Evolutionary conservation across 2,888 invertebrate genomes (phyloP).

Genomic region (Thymelicus acteon): DNA sequence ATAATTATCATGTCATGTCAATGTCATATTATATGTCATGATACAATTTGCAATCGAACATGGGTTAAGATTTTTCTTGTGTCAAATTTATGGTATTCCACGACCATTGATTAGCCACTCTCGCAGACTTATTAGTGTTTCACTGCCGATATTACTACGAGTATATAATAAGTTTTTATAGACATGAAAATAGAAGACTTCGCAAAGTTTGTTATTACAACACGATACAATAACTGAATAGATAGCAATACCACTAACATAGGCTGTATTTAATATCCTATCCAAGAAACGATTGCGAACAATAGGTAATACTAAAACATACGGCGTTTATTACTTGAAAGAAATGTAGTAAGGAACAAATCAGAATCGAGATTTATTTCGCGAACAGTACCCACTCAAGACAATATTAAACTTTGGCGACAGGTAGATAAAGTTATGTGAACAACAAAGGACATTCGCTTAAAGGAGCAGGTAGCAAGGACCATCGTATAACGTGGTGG

Average conservation of each 20-base stretch:
- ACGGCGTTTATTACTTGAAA: neutral
- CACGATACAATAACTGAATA: neutral
- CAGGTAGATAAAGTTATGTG: slow-evolving; percentile 17
- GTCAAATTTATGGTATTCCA: too few relatives aligned
- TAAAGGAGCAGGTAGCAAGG: slow-evolving; percentile 24
- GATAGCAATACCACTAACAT: slow-evolving; percentile 3
- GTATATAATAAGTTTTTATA: too few relatives aligned
- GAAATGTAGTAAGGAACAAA: slow-evolving; percentile 17
- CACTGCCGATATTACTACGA: too few relatives aligned
- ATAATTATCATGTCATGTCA: too few relatives aligned
- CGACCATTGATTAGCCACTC: too few relatives aligned
- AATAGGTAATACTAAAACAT: slow-evolving; percentile 25
- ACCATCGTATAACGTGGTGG: slow-evolving; percentile 7
- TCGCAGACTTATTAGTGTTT: too few relatives aligned
- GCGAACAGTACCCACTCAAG: slow-evolving; percentile 20
- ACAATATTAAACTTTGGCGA: slow-evolving; percentile 9
- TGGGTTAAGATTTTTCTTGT: too few relatives aligned
- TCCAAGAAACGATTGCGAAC: slow-evolving; percentile 1
- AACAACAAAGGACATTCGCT: slow-evolving; percentile 24
- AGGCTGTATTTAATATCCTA: slow-evolving; percentile 3
- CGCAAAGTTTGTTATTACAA: too few relatives aligned
- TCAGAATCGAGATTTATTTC: slow-evolving; percentile 16
- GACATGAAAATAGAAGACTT: too few relatives aligned
- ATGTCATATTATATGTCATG: too few relatives aligned
- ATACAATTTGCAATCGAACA: too few relatives aligned